Evolutionary conservation across 1,140 invertebrate genomes (phyloP).

Genomic region (Araneus ventricosus): DNA sequence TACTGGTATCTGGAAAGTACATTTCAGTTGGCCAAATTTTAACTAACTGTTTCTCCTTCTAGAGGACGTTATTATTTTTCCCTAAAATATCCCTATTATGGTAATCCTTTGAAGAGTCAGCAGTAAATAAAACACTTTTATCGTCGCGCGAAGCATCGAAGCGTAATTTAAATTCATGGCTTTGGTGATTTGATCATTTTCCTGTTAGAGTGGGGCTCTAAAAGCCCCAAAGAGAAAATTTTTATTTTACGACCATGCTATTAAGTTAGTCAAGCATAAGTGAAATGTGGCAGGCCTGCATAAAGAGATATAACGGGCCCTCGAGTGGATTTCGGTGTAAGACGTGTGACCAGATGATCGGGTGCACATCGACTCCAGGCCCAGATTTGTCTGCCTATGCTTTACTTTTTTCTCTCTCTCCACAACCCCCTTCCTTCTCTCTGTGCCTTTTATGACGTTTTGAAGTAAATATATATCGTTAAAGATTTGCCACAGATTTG

Average conservation of each 20-base stretch:
- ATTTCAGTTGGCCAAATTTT: no score
- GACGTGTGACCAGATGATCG: background rate
- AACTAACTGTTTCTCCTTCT: no score
- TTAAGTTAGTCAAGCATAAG: constrained; percentile 46
- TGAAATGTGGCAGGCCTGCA: constrained; percentile 19
- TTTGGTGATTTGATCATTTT: constrained; percentile 44
- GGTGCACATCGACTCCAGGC: background rate
- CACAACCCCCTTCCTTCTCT: no score
- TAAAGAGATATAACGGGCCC: background rate
- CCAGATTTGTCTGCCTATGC: background rate
- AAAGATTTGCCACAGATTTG: no score
- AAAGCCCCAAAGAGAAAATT: constrained; percentile 36
- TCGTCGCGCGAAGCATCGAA: background rate
- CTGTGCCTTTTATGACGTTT: no score
- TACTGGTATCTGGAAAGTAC: no score
- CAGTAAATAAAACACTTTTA: constrained; percentile 36
- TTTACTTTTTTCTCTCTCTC: no score
- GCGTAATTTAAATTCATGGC: constrained; percentile 49
- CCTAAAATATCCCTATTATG: background rate
- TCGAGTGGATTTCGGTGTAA: constrained; percentile 1
- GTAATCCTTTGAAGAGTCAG: constrained; percentile 17
- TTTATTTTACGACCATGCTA: constrained; percentile 51
- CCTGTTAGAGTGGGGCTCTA: background rate
- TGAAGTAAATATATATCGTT: no score
- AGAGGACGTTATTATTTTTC: background rate